A percentile compares a stretch with the other conserved stretches of the same genome.
Conservation (phyloP, 2,888 invertebrate species). For the Ferdinandea cuprea region DNA sequence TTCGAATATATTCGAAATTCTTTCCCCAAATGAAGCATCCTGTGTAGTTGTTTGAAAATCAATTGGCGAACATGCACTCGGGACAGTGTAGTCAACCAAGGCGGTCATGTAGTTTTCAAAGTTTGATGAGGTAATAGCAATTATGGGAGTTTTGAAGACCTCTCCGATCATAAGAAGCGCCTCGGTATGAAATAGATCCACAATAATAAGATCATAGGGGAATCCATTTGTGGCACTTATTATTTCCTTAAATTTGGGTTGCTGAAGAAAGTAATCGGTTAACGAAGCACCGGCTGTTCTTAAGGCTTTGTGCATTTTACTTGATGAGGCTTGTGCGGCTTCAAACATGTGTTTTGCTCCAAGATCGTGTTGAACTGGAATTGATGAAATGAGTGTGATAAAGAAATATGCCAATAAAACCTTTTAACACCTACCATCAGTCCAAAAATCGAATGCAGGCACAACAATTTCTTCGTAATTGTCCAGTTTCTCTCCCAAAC, state of each 20-base stretch:
- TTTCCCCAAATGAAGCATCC: slow-evolving; percentile 83
- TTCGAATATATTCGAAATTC: slow-evolving; percentile 84
- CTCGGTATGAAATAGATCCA: slow-evolving; percentile 83
- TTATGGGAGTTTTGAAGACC: slow-evolving; percentile 81
- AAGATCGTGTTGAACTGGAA: slow-evolving; percentile 68
- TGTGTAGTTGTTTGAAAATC: slow-evolving; percentile 81
- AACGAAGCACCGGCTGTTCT: slow-evolving; percentile 78
- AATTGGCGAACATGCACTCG: slow-evolving; percentile 84
- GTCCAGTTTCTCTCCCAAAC: slow-evolving; percentile 80
- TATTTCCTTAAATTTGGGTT: slow-evolving; percentile 76
- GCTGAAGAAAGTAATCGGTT: slow-evolving; percentile 79
- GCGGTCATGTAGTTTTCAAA: slow-evolving; percentile 83
- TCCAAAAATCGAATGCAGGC: slow-evolving; percentile 80
- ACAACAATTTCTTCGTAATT: slow-evolving; percentile 80
- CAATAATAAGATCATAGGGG: slow-evolving; percentile 82
- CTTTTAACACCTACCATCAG: slow-evolving; percentile 77
- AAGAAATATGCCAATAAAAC: not conserved
- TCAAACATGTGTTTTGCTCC: slow-evolving; percentile 62
- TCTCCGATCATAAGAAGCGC: slow-evolving; percentile 82
- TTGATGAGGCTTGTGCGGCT: slow-evolving; percentile 72
- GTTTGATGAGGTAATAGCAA: slow-evolving; percentile 82
- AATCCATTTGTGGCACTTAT: slow-evolving; percentile 79
- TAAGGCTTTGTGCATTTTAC: slow-evolving; percentile 77
- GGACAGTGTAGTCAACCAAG: slow-evolving; percentile 83
- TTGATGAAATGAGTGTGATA: not conserved